Evolutionary conservation across 2,888 invertebrate species (phyloP).

Genomic region (Melanostoma scalare): DNA sequence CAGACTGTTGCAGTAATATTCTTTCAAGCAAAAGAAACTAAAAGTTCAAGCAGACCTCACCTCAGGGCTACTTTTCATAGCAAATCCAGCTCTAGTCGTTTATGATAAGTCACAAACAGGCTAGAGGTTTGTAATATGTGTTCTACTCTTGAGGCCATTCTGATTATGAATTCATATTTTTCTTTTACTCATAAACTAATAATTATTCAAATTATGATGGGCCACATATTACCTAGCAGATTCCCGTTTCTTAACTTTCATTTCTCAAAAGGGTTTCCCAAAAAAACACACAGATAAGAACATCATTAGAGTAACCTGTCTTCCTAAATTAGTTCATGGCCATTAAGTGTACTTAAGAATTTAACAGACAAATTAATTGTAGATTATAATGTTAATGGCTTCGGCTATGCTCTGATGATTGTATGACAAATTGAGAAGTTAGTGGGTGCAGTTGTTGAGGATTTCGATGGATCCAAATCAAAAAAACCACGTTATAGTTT

Average conservation of each 20-base stretch:
- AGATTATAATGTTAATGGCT: not conserved
- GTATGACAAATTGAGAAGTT: constrained; percentile 4
- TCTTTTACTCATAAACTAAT: no score
- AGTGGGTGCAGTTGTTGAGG: not conserved
- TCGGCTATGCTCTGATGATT: not conserved
- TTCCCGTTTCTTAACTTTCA: constrained; percentile 27
- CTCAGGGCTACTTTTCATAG: no score
- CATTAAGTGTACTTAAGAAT: constrained; percentile 3
- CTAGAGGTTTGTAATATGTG: no score
- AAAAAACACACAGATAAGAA: not conserved
- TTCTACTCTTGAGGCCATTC: no score
- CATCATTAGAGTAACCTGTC: constrained; percentile 1
- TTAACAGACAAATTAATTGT: constrained; percentile 7
- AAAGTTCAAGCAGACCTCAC: no score
- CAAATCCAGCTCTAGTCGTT: no score
- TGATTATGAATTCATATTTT: no score
- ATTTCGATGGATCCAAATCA: not conserved
- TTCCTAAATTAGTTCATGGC: constrained; percentile 23
- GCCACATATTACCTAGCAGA: constrained; percentile 12
- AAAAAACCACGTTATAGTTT: not conserved
- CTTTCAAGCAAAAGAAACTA: no score
- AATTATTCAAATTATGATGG: not conserved
- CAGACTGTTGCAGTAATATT: no score
- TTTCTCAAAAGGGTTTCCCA: constrained; percentile 3
- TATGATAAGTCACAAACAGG: no score